A percentile compares a stretch with the other conserved stretches of the same genome.
These are phyloP conservation scores for Drepana falcataria DNA, from an alignment of 2,888 invertebrate species.

Conservation along the genomic window DNA sequence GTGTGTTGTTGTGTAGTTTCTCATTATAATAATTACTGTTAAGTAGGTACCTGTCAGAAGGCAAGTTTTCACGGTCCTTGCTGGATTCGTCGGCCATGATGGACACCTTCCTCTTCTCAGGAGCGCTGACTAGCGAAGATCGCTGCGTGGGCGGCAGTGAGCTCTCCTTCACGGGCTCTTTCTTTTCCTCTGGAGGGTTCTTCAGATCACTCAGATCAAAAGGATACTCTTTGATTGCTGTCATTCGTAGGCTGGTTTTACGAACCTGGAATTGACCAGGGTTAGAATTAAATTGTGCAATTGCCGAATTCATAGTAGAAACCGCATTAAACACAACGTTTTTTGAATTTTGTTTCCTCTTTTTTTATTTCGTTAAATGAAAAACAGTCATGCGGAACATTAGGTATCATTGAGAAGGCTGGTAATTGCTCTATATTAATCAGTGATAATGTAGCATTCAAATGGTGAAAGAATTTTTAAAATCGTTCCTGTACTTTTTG, in stretches of 20 bases:
- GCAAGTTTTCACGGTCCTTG: slow-evolving; percentile 82
- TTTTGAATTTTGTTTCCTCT: no score
- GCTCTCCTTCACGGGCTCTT: slow-evolving; percentile 3
- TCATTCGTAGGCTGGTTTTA: slow-evolving; percentile 74
- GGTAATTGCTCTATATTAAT: no score
- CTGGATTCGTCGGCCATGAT: slow-evolving; percentile 79
- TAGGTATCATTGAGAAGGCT: no score
- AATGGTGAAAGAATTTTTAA: no score
- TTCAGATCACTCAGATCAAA: slow-evolving; percentile 70
- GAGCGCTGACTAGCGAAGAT: slow-evolving; percentile 19
- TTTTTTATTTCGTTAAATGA: no score
- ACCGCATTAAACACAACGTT: no score
- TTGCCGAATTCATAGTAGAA: no score
- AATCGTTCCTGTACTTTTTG: no score
- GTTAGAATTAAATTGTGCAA: neutral
- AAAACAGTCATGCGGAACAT: no score
- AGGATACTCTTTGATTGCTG: slow-evolving; percentile 74
- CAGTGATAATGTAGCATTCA: no score
- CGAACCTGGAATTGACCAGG: slow-evolving; percentile 52
- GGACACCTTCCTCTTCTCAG: slow-evolving; percentile 79
- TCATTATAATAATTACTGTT: no score
- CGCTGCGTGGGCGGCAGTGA: slow-evolving; percentile 17
- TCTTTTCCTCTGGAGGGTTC: slow-evolving; percentile 26
- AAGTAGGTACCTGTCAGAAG: slow-evolving; percentile 76
- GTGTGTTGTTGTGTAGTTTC: no score